Percentiles rank a stretch among this genome's conserved stretches.
Evolutionary conservation across 2,797 vertebrate species (phyloP).

Genomic region (Enteromius argenteus): DNA sequence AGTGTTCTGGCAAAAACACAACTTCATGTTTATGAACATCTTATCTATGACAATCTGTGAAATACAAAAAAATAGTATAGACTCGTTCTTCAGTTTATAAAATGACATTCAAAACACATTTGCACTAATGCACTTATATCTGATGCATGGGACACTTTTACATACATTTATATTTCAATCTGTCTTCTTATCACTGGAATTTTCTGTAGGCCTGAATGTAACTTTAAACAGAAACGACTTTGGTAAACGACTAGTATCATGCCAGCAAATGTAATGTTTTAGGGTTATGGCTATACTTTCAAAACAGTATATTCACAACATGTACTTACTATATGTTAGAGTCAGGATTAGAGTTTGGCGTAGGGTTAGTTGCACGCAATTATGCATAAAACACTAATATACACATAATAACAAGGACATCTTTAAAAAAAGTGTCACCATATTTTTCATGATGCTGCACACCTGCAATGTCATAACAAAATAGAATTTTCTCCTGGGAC

Average conservation of each 20-base stretch:
- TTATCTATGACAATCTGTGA: not conserved
- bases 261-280: slow-evolving; percentile 12
- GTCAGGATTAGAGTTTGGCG: too few species aligned
- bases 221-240: not conserved
- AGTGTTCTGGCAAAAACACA: not conserved
- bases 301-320: not conserved
- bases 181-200: not conserved
- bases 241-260: not conserved
- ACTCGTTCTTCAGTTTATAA: not conserved
- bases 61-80: not conserved
- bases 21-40: not conserved
- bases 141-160: not conserved
- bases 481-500: not conserved
- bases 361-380: too few species aligned
- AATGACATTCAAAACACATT: not conserved
- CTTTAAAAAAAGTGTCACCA: too few species aligned
- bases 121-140: not conserved
- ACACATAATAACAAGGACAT: too few species aligned
- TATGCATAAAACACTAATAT: too few species aligned
- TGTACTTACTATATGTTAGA: not conserved
- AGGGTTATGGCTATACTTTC: not conserved
- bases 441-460: not conserved
- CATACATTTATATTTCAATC: not conserved
- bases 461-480: not conserved
- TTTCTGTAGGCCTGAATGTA: slow-evolving; percentile 1